phyloP scores from a whole-genome alignment of 2,113 vertebrate species.

The Cygnus atratus region DNA sequence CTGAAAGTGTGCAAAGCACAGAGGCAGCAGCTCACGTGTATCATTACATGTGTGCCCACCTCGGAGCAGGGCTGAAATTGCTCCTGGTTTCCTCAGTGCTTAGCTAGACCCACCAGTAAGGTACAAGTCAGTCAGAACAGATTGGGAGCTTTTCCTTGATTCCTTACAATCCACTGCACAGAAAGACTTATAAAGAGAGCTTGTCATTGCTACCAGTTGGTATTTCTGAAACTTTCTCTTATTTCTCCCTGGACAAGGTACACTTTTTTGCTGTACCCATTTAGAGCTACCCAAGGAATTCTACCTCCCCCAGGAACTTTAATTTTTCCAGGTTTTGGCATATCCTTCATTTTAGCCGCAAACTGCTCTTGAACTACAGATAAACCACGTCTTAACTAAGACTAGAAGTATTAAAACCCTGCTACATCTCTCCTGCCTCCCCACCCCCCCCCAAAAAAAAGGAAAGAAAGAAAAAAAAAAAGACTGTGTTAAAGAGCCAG shows the following conservation, averaged over 20 bases:
- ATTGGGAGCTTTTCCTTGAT: neutral
- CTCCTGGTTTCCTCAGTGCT: neutral
- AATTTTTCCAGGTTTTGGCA: neutral
- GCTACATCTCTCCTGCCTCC: neutral
- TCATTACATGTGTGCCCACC: neutral
- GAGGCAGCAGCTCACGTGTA: neutral
- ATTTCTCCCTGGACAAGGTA: neutral
- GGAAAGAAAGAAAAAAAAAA: neutral
- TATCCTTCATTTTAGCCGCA: neutral
- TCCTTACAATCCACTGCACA: neutral
- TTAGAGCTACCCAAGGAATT: neutral
- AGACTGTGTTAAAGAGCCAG: neutral
- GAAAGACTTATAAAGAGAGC: neutral
- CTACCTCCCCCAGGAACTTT: neutral
- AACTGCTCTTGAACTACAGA: neutral
- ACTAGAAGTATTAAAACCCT: neutral
- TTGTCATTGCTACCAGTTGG: neutral
- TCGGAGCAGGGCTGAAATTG: neutral
- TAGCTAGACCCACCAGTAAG: neutral
- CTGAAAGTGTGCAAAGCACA: neutral
- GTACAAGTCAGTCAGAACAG: neutral
- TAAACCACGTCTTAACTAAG: neutral
- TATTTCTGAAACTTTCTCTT: neutral
- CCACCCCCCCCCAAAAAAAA: too few relatives aligned
- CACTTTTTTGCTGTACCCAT: neutral